Evolutionary conservation across 2,888 invertebrate genomes (phyloP), one percentile per base, ranked within the genome.

Genomic region (Hydrotaea diabolus): DNA sequence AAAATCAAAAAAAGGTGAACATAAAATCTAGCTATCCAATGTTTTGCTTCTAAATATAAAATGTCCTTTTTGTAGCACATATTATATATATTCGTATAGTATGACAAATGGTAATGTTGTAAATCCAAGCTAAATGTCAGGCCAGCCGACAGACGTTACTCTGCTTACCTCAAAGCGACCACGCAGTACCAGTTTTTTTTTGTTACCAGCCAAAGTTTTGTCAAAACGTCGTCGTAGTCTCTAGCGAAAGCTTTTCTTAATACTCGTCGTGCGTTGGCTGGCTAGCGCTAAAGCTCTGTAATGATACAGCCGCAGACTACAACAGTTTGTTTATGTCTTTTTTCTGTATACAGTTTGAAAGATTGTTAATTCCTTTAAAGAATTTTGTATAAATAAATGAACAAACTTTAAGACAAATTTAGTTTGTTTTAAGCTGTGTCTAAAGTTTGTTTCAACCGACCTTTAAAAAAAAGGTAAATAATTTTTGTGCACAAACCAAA

Each of bases 391-490:
- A 85, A 80, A 83, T 80, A 80, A 77, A 80, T 53, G 80, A 36
- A 77, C 15, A 78, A 75, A 71, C 76, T 23, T 79, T 66, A 85
- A 79, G 43, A 73, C 46, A 79, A 79, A 77, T 74, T 85, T 79
- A 85, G 85, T 85, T 82, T 85, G 73, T 76, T 79, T 82, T 66
- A 81, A 82, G 80, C 81, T 77, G 79, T 85, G 82, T 53, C 36
- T 8, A 62, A 66, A 73, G 81, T 59, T 82, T 82, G 82, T 81
- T 74, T 15, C 5, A 64, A 77, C 31, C 4, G 1, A 9, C 39
- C 39, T 31, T 31, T 7, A 39, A 19, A 46, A 73, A 82, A 46
- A 73, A 82, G 82, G 81, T 79, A 81, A 84, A 23, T 36, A 5
- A 36, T n/a, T 15, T 13, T 43, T n/a, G 36, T 46, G 4, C 49